Evolutionary conservation across 2,888 invertebrate species (phyloP).

Genomic region (Drosophila prolongata): DNA sequence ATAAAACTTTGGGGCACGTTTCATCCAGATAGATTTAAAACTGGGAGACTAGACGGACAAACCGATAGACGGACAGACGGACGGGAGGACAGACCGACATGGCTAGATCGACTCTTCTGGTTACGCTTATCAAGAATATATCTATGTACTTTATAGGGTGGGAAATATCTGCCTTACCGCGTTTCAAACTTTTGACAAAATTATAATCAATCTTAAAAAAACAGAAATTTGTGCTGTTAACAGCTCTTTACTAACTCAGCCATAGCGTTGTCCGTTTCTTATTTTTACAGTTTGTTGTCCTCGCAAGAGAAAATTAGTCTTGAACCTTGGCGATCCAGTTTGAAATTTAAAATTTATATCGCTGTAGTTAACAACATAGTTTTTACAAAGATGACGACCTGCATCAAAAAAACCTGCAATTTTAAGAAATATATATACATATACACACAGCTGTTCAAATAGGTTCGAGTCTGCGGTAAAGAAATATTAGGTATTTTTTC

Average conservation of each 20-base stretch:
- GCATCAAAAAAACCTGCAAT: background rate
- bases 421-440: background rate
- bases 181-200: no score
- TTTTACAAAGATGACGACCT: no score
- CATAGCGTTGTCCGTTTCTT: background rate
- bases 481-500: background rate
- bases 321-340: background rate
- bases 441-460: background rate
- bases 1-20: no score
- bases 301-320: conserved; percentile 1
- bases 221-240: background rate
- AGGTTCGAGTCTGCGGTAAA: background rate
- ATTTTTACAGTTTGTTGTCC: background rate
- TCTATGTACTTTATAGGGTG: no score
- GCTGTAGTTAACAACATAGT: background rate
- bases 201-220: background rate
- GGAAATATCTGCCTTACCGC: no score
- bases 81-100: no score
- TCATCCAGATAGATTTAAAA: no score
- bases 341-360: background rate
- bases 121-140: no score
- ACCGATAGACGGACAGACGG: no score
- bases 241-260: background rate
- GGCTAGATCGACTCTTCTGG: no score
- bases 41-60: no score